phyloP scores from a whole-genome alignment of 2,888 invertebrate genomes.

The Furcula furcula region DNA sequence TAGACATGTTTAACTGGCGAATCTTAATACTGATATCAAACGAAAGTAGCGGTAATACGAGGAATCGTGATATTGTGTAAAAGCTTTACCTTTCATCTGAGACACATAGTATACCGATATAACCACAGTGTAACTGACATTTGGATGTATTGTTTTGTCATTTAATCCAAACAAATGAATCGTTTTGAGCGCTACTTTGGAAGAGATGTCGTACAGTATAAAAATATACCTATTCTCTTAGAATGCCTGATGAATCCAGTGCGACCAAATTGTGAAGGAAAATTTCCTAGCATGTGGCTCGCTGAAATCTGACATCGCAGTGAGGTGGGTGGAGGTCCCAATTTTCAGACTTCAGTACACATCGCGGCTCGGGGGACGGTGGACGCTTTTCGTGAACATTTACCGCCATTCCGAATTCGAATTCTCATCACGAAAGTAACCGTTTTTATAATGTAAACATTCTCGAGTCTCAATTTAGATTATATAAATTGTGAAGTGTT shows the following conservation, averaged over 20 bases:
- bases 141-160: slow-evolving; percentile 44
- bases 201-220: slow-evolving; percentile 27
- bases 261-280: slow-evolving; percentile 13
- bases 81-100: too few relatives aligned
- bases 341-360: slow-evolving; percentile 49
- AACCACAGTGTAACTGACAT: slow-evolving; percentile 36
- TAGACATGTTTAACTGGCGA: too few relatives aligned
- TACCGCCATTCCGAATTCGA: slow-evolving; percentile 33
- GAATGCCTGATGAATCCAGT: slow-evolving; percentile 17
- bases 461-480: not conserved
- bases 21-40: too few relatives aligned
- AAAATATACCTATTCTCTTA: slow-evolving; percentile 6
- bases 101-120: too few relatives aligned
- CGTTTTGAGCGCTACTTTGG: slow-evolving; percentile 30
- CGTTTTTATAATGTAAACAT: slow-evolving; percentile 23
- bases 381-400: slow-evolving; percentile 32
- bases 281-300: slow-evolving; percentile 20
- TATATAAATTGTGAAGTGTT: slow-evolving; percentile 31
- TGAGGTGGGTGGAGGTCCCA: slow-evolving; percentile 35
- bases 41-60: too few relatives aligned
- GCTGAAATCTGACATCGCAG: slow-evolving; percentile 40
- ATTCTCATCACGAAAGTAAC: slow-evolving; percentile 26
- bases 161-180: slow-evolving; percentile 52
- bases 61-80: slow-evolving; percentile 38
- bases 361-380: slow-evolving; percentile 33